Base-by-base conservation (phyloP, 2,113 vertebrate species). In the Merops nubicus region DNA sequence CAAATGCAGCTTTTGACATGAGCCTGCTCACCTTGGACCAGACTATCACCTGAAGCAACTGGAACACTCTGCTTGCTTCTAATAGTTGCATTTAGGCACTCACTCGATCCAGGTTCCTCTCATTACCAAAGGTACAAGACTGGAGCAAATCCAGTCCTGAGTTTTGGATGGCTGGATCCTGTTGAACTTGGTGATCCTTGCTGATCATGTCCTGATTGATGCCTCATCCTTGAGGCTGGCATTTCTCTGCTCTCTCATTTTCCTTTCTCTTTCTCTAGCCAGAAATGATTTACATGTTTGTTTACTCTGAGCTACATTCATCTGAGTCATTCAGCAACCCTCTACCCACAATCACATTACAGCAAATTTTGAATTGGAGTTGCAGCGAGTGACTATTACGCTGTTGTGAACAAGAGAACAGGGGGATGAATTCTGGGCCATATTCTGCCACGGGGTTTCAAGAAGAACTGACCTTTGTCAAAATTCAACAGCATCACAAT, bases 211-310 rank as follows among this genome's bases (percentile, higher is more conserved):
- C 69, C 38, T 87, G 48, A 56, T 5, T 75, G 63, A 60, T 7
- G 36, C 42, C 57, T 95, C 50, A 67, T 72, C 78, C 75, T 74
- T 43, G 54, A 90, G n/a, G 48, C 3, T 79, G 79, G 56, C 53
- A 78, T 87, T 95, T 57, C 56, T 43, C 50, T 88, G 40, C 50
- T 91, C 54, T 72, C 76, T 63, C 48, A 13, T 73, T 88, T 75
- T 92, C 85, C 51, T 22, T 54, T 25, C 59, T 64, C 79, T 69
- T 74, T 85, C 82, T 75, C 74, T 68, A 82, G 82, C 65, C 89
- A 92, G 95, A 83, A 95, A 93, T 97, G 88, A 94, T 97, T 93
- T 97, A 94, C 94, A 96, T 94, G 87, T 96, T 97, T 98, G 97
- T 97, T 98, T 97, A 97, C 97, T 94, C 95, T 77, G 80, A 97